Conservation (phyloP, 1,140 invertebrate species). For the Drosophila novamexicana region DNA sequence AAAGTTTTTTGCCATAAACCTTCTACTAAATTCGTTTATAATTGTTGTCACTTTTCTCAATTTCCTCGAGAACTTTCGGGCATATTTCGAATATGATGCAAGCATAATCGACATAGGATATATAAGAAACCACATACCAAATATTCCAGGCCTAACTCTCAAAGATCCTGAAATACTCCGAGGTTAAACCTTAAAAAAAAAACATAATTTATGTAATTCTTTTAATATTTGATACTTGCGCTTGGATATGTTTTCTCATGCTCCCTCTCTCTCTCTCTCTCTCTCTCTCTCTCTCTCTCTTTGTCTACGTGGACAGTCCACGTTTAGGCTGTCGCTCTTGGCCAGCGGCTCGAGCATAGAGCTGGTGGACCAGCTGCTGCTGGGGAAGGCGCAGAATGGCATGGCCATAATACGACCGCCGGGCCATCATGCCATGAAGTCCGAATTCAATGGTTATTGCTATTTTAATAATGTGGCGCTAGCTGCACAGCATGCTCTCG, state of each 20-base stretch:
- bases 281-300: constrained; percentile 49
- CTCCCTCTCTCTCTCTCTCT: background rate
- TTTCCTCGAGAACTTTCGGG: no score
- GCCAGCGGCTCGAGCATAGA: constrained; percentile 93
- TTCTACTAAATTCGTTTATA: no score
- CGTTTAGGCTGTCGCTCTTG: constrained; percentile 90
- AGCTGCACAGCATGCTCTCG: constrained; percentile 92
- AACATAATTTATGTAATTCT: no score
- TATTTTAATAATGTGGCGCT: constrained; percentile 99
- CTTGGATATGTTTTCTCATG: no score
- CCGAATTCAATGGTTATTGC: constrained; percentile 94
- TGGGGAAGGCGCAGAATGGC: constrained; percentile 91
- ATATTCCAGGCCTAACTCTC: no score
- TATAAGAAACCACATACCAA: no score
- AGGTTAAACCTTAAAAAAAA: no score
- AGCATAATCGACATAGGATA: background rate
- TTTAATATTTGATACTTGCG: no score
- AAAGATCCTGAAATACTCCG: no score
- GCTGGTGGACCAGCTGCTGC: constrained; percentile 90
- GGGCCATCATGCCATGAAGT: constrained; percentile 97
- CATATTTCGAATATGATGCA: no score
- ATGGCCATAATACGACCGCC: constrained; percentile 95
- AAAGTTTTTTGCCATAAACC: no score
- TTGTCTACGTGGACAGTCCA: constrained; percentile 86
- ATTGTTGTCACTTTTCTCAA: no score